These are phyloP conservation scores for Flabesymbios commensalis DNA, from an alignment of 2,888 invertebrate genomes.

Conservation along the genomic window DNA sequence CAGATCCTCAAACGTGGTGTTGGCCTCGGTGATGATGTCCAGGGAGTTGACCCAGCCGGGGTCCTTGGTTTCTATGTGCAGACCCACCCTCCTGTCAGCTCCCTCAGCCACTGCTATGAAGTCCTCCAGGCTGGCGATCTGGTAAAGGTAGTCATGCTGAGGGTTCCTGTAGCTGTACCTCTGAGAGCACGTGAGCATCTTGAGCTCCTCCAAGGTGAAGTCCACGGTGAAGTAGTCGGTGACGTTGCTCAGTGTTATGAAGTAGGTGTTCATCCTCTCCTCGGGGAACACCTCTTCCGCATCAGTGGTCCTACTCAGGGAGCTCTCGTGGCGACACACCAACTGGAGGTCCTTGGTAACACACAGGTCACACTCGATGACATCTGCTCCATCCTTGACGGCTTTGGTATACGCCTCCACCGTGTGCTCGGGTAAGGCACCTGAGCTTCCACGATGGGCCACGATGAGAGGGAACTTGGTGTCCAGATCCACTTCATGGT, in stretches of 20 bases:
- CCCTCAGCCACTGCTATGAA: constrained; percentile 21
- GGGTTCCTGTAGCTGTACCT: constrained; percentile 21
- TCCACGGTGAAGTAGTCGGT: constrained; percentile 35
- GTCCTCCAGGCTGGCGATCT: constrained; percentile 30
- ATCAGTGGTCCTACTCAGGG: constrained; percentile 32
- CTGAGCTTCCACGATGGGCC: constrained; percentile 38
- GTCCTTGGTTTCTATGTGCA: constrained; percentile 34
- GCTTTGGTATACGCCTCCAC: constrained; percentile 27
- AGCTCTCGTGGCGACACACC: constrained; percentile 33
- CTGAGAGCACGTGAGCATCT: constrained; percentile 23
- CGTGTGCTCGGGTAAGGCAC: constrained; percentile 39
- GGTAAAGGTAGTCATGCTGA: constrained; percentile 20
- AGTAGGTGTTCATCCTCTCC: constrained; percentile 12
- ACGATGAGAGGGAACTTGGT: constrained; percentile 39
- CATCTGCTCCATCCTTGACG: constrained; percentile 36
- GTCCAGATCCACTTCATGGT: no score
- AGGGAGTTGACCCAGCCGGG: constrained; percentile 28
- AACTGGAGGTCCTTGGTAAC: constrained; percentile 33
- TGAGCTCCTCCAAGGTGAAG: constrained; percentile 34
- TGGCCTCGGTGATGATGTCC: constrained; percentile 15
- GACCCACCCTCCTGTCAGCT: constrained; percentile 23
- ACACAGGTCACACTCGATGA: constrained; percentile 36
- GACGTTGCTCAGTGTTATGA: constrained; percentile 3
- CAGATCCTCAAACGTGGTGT: constrained; percentile 29
- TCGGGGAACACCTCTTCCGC: constrained; percentile 18